Conservation (phyloP, 2,888 invertebrate genomes). For the Harpagoxenus sublaevis region DNA sequence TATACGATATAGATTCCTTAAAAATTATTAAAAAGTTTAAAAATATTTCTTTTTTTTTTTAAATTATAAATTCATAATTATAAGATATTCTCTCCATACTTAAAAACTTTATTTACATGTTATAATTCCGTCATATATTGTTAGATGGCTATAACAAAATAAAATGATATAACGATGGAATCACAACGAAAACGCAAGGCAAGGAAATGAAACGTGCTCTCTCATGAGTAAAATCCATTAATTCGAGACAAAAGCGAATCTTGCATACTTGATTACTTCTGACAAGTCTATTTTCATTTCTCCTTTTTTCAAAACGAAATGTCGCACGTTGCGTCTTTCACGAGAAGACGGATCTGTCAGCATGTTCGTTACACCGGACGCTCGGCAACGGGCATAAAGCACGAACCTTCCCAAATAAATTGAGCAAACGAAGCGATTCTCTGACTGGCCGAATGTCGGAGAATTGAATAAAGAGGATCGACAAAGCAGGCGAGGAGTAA, state of each 20-base stretch:
- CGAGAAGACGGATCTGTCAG: conserved; percentile 60
- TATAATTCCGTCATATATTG: background rate
- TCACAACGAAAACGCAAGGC: background rate
- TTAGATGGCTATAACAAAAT: background rate
- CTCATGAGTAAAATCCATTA: conserved; percentile 38
- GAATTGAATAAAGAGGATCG: conserved; percentile 56
- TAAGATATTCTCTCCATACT: background rate
- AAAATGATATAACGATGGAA: background rate
- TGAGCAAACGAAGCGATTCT: conserved; percentile 75
- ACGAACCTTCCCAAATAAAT: conserved; percentile 80
- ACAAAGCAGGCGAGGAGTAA: conserved; percentile 47
- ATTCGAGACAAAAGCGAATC: conserved; percentile 28
- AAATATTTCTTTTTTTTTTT: background rate
- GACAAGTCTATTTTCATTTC: background rate
- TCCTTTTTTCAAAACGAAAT: conserved; percentile 65
- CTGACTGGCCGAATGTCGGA: conserved; percentile 64
- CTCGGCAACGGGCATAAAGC: conserved; percentile 73
- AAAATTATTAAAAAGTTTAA: background rate
- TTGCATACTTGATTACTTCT: conserved; percentile 14
- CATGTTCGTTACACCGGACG: conserved; percentile 77
- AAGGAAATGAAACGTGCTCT: conserved; percentile 35
- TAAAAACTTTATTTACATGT: background rate
- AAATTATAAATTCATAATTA: background rate
- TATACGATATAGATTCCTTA: background rate
- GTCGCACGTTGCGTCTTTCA: conserved; percentile 53